Base-by-base conservation (phyloP, 2,113 vertebrate genomes). In the Tupaia chinensis region DNA sequence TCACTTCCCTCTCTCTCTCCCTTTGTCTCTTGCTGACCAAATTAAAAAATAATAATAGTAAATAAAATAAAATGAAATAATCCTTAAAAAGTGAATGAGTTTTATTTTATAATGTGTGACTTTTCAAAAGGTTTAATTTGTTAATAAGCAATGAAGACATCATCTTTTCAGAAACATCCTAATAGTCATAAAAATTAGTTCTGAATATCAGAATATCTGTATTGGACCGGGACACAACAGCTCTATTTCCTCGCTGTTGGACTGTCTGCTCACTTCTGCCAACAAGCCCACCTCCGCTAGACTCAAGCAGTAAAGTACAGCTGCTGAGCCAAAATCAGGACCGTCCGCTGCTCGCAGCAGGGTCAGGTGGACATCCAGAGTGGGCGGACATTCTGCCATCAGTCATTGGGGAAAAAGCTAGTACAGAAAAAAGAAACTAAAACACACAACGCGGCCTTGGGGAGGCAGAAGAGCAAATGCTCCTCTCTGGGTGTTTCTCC, bases 121-220 rank as follows among this genome's bases (percentile, higher is more conserved):
- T 82, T 92, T 95, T 81, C 54, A 91, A 92, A 87, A 34, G 10
- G 14, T 44, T 93, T 78, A 79, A 44, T 89, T 60, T 68, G 58
- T 60, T 32, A 85, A 53, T 72, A 82, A 93, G 73, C 54, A 89
- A 90, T 65, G 27, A 86, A 70, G 34, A 85, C 11, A 69, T 91
- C 82, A 29, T 78, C 27, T 95, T 92, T 77, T 81, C 65, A 84
- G 76, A 84, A 81, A 73, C 84, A n/a, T 44, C 19, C 78, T 66
- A 34, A 11, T 19, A 73, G 27, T 44, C 19, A 78, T 66, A 34
- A 11, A 15, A 73, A 34, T 74, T 61, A 56, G 27, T 79, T 44
- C 34, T 54, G 17, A 92, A 1, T 78, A 69, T 44, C 44, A 19
- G 79, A 32, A 32, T 32, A 32, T 32, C 17, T 63, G 6, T 16